These are phyloP conservation scores for Rachycentron canadum DNA, from an alignment of 2,797 vertebrate genomes.

Conservation along the genomic window DNA sequence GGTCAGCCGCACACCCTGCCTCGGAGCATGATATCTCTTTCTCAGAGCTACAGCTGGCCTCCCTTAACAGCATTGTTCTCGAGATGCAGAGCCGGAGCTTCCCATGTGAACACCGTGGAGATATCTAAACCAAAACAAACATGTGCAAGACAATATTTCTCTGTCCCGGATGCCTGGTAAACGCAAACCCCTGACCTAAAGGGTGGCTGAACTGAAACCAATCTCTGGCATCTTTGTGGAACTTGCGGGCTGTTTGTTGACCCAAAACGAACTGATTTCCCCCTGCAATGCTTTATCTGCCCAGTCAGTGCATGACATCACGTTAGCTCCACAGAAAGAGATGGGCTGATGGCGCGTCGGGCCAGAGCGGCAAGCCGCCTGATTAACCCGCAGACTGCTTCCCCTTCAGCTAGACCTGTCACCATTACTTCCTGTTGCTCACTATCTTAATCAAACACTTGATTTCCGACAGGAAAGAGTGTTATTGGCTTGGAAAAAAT, in stretches of 20 bases:
- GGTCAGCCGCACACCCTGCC: conserved; percentile 49
- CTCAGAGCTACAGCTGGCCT: conserved; percentile 69
- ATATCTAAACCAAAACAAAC: conserved; percentile 85
- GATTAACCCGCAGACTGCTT: conserved; percentile 81
- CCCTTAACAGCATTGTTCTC: conserved; percentile 79
- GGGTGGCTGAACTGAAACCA: conserved; percentile 76
- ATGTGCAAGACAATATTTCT: conserved; percentile 80
- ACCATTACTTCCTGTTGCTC: conserved; percentile 86
- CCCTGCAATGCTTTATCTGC: conserved; percentile 80
- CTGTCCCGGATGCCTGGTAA: conserved; percentile 81
- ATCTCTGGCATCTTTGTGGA: conserved; percentile 83
- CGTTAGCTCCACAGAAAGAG: conserved; percentile 64
- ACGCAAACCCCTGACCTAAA: conserved; percentile 74
- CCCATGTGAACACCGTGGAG: conserved; percentile 75
- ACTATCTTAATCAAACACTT: conserved; percentile 88
- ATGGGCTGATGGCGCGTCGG: conserved; percentile 72
- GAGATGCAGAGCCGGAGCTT: conserved; percentile 67
- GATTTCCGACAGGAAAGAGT: conserved; percentile 84
- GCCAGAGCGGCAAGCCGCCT: conserved; percentile 65
- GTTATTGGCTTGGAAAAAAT: conserved; percentile 72
- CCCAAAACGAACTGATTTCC: conserved; percentile 85
- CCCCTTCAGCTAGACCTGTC: conserved; percentile 79
- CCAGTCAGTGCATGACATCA: conserved; percentile 84
- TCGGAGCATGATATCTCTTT: conserved; percentile 65
- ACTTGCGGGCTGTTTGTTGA: conserved; percentile 84